These are phyloP conservation scores for Antidorcas marsupialis DNA, from an alignment of 2,113 vertebrate genomes.

Conservation along the genomic window DNA sequence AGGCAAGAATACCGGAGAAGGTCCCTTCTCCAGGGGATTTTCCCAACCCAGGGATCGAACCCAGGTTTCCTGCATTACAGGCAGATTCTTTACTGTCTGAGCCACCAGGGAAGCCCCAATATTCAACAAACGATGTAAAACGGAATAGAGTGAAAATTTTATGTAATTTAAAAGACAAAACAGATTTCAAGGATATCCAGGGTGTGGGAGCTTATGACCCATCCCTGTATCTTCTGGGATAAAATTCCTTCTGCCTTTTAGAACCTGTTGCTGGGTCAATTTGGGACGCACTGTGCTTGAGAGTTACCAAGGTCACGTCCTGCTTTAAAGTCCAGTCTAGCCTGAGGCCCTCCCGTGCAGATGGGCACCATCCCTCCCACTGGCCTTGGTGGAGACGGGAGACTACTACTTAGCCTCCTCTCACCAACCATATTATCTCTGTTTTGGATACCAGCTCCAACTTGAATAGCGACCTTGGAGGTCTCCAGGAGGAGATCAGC, in stretches of 20 bases:
- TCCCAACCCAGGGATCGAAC: not conserved
- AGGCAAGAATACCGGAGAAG: not conserved
- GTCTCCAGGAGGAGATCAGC: not conserved
- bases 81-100: not conserved
- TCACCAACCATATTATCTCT: not conserved
- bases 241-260: not conserved
- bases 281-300: not conserved
- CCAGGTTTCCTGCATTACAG: not conserved
- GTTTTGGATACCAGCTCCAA: not conserved
- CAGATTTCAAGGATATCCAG: not conserved
- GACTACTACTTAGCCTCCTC: not conserved
- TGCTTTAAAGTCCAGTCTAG: not conserved
- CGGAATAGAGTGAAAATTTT: not conserved
- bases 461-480: slow-evolving; percentile 8
- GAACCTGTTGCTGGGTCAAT: not conserved
- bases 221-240: not conserved
- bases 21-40: not conserved
- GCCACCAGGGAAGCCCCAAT: not conserved
- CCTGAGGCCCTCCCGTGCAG: not conserved
- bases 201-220: no score
- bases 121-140: not conserved
- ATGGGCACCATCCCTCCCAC: not conserved
- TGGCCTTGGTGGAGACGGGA: not conserved
- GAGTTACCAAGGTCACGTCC: not conserved
- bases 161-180: not conserved